A percentile compares a stretch with the other conserved stretches of the same genome.
Evolutionary conservation across 2,113 vertebrate genomes (phyloP).

Genomic region (Scortum barcoo): DNA sequence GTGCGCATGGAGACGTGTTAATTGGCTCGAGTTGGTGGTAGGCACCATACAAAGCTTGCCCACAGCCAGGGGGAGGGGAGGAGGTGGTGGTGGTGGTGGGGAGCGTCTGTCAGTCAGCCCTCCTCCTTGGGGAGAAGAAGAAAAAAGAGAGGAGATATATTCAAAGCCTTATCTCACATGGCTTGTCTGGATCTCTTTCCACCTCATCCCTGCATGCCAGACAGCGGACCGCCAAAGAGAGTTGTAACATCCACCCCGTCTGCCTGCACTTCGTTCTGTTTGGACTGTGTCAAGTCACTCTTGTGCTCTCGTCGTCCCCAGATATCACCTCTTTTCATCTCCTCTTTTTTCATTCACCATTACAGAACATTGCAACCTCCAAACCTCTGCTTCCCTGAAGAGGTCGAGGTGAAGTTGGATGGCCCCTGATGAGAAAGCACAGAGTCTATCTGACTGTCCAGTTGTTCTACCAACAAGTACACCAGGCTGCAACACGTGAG

Average conservation of each 20-base stretch:
- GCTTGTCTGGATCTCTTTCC: slow-evolving; percentile 45
- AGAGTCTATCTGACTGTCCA: slow-evolving; percentile 9
- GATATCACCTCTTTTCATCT: slow-evolving; percentile 33
- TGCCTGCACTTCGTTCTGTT: slow-evolving; percentile 25
- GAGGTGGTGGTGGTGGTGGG: slow-evolving; percentile 6
- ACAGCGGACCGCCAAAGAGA: slow-evolving; percentile 28
- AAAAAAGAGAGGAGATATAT: slow-evolving; percentile 51
- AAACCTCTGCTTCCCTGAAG: slow-evolving; percentile 7
- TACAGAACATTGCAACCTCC: slow-evolving; percentile 4
- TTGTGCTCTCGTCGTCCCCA: slow-evolving; percentile 11
- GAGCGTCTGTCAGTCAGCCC: slow-evolving; percentile 63
- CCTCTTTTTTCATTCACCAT: slow-evolving; percentile 23
- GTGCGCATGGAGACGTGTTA: slow-evolving; percentile 62
- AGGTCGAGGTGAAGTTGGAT: background rate
- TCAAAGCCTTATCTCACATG: slow-evolving; percentile 65
- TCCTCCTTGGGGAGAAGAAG: slow-evolving; percentile 50
- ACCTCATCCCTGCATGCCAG: slow-evolving; percentile 34
- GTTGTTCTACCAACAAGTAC: background rate
- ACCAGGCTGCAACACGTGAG: background rate
- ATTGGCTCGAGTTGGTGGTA: slow-evolving; percentile 67
- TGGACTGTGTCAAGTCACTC: slow-evolving; percentile 23
- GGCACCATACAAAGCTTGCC: slow-evolving; percentile 47
- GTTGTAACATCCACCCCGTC: slow-evolving; percentile 39
- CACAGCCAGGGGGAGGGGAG: slow-evolving; percentile 27
- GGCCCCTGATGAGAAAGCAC: slow-evolving; percentile 15